phyloP scores from a whole-genome alignment of 2,797 vertebrate species.

The Microcaecilia unicolor region DNA sequence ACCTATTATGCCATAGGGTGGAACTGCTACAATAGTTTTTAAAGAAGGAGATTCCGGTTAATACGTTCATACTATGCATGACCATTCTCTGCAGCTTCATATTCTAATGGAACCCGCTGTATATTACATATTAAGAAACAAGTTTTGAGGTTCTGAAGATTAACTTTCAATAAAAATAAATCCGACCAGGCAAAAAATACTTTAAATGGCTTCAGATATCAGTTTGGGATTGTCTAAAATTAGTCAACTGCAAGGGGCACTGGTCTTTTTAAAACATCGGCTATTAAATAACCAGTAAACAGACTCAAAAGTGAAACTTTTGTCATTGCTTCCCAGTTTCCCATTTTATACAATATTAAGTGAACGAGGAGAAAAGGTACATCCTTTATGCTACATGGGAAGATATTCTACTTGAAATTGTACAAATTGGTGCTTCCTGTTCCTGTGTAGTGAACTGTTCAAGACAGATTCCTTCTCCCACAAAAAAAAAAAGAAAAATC shows the following conservation, averaged over 20 bases:
- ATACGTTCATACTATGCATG: constrained; percentile 21
- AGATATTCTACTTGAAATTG: constrained; percentile 24
- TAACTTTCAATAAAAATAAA: constrained; percentile 16
- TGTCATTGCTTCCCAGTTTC: constrained; percentile 17
- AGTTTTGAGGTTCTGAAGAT: constrained; percentile 14
- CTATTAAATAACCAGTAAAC: constrained; percentile 25
- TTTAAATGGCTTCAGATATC: constrained; percentile 30
- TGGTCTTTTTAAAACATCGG: constrained; percentile 20
- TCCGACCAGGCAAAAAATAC: constrained; percentile 17
- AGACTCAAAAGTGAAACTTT: constrained; percentile 16
- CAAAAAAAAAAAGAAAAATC: too few species aligned
- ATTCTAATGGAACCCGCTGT: constrained; percentile 10
- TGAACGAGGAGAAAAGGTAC: constrained; percentile 20
- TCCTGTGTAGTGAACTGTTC: constrained; percentile 31
- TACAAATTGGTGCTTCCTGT: constrained; percentile 49
- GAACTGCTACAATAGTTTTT: neutral
- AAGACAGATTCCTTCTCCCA: constrained; percentile 17
- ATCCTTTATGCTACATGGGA: constrained; percentile 27
- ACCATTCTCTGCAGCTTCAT: constrained; percentile 43
- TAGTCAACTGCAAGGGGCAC: constrained; percentile 16
- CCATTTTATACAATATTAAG: constrained; percentile 15
- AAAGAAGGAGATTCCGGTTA: constrained; percentile 7
- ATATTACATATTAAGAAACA: constrained; percentile 3
- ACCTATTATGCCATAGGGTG: neutral
- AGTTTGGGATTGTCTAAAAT: constrained; percentile 33